These are phyloP conservation scores for Anser brachyrhynchus DNA, from an alignment of 2,113 vertebrate genomes.

Conservation along the genomic window DNA sequence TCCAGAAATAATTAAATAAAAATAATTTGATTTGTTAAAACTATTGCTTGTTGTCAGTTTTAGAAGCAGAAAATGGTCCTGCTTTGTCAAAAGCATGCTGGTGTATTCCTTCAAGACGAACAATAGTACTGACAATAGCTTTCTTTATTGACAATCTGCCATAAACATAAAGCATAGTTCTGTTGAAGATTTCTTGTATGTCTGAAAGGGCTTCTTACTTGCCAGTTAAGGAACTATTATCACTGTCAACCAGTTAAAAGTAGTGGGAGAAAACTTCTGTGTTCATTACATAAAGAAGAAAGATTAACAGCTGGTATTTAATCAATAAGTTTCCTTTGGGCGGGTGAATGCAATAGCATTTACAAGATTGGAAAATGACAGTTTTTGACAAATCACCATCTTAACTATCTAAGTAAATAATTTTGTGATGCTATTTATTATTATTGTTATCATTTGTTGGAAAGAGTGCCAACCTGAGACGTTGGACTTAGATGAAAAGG, in stretches of 20 bases:
- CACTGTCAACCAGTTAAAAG: neutral
- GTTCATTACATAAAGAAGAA: neutral
- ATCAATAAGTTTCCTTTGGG: neutral
- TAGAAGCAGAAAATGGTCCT: neutral
- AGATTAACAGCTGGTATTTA: neutral
- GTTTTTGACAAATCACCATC: neutral
- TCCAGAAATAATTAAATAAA: neutral
- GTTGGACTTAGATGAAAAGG: neutral
- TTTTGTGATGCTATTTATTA: neutral
- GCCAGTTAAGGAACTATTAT: neutral
- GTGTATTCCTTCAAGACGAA: neutral
- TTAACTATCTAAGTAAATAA: neutral
- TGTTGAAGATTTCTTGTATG: neutral
- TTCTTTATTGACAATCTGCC: neutral
- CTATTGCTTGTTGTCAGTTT: neutral
- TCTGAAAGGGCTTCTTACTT: neutral
- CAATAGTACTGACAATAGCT: neutral
- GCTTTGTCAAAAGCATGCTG: neutral
- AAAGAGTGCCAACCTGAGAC: neutral
- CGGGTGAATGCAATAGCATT: neutral
- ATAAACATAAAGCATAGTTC: neutral
- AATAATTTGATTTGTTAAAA: neutral
- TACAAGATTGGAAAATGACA: neutral
- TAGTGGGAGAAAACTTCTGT: neutral
- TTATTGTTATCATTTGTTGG: neutral